A percentile compares a stretch with the other conserved stretches of the same genome.
Evolutionary conservation across 1,140 invertebrate genomes (phyloP).

Genomic region (Nomia melanderi): DNA sequence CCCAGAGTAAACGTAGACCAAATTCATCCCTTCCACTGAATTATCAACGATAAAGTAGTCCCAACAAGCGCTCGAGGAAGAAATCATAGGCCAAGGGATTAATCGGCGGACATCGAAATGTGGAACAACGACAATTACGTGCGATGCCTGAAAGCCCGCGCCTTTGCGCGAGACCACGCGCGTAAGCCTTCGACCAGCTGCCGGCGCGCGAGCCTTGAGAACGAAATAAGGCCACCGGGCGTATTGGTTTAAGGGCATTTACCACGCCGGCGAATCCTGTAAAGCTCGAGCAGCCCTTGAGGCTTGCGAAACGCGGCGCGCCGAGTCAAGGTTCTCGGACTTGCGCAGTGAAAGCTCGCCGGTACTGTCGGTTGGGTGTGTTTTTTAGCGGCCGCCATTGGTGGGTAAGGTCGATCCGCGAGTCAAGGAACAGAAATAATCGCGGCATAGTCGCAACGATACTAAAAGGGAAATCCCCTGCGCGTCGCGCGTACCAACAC

Average conservation of each 20-base stretch:
- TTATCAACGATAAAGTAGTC: too few species aligned
- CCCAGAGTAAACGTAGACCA: too few species aligned
- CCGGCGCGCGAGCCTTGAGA: not conserved
- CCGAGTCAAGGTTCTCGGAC: conserved; percentile 52
- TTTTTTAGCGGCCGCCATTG: conserved; percentile 25
- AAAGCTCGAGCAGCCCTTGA: conserved; percentile 30
- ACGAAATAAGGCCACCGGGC: not conserved
- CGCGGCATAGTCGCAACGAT: conserved; percentile 20
- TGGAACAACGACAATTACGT: too few species aligned
- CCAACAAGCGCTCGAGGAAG: too few species aligned
- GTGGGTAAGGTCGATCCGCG: conserved; percentile 35
- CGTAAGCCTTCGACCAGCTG: too few species aligned
- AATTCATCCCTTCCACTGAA: too few species aligned
- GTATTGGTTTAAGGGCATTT: conserved; percentile 31
- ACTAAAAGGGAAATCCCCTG: not conserved
- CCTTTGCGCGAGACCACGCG: too few species aligned
- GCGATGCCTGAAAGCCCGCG: too few species aligned
- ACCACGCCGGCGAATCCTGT: conserved; percentile 6
- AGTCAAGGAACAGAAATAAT: conserved; percentile 45
- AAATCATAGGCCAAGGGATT: too few species aligned
- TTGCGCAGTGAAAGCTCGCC: conserved; percentile 55
- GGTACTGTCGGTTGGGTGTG: conserved; percentile 27
- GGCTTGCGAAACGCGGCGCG: conserved; percentile 31
- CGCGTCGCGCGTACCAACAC: not conserved
- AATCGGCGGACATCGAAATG: too few species aligned